Percentiles rank a stretch among this genome's conserved stretches.
Evolutionary conservation across 2,888 invertebrate species (phyloP).

Genomic region (Tipula unca): DNA sequence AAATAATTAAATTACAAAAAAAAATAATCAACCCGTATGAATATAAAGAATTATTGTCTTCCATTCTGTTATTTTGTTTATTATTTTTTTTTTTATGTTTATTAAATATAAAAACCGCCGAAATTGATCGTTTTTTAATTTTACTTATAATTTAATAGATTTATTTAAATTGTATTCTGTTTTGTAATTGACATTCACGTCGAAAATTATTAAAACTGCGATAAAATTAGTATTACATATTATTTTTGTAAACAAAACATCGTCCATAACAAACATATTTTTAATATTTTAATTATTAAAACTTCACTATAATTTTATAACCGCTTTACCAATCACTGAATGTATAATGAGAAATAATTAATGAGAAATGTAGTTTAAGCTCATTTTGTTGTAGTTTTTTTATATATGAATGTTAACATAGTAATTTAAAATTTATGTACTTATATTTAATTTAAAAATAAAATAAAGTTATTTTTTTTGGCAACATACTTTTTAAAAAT

Average conservation of each 20-base stretch:
- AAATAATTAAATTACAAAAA: neutral
- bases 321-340: neutral
- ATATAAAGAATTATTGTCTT: neutral
- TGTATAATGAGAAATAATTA: neutral
- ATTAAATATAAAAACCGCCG: neutral
- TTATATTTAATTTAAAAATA: neutral
- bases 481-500: neutral
- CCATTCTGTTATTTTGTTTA: neutral
- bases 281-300: neutral
- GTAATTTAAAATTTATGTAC: neutral
- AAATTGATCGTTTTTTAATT: neutral
- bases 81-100: neutral
- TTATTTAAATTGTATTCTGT: neutral
- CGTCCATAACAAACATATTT: neutral
- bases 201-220: neutral
- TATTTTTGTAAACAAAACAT: neutral
- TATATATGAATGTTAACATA: neutral
- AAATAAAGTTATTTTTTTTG: neutral
- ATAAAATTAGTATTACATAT: neutral
- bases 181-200: neutral
- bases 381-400: neutral
- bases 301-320: neutral
- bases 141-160: neutral
- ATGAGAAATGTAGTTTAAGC: neutral
- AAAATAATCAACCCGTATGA: neutral